Conservation (phyloP, 2,113 vertebrate species). For the Pipa parva region DNA sequence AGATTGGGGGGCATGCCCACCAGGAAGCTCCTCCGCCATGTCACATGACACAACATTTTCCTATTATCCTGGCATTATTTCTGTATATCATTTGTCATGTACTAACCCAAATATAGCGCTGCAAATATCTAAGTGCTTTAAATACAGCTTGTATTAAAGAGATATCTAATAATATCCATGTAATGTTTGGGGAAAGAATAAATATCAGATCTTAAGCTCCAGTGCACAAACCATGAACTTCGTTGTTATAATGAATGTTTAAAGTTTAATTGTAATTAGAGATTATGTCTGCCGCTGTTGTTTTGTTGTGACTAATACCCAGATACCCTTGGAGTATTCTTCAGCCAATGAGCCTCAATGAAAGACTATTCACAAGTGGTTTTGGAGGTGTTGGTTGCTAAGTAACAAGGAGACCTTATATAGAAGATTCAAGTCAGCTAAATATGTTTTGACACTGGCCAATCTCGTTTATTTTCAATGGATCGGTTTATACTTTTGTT, state of each 20-base stretch:
- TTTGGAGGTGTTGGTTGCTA: constrained; percentile 30
- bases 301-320: neutral
- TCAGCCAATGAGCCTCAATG: constrained; percentile 5
- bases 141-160: no score
- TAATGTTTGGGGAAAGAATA: no score
- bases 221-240: no score
- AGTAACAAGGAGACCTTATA: constrained; percentile 12
- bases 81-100: no score
- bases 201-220: no score
- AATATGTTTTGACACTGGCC: neutral
- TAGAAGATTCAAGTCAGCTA: neutral
- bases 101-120: no score
- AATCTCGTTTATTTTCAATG: neutral
- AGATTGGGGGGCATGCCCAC: no score
- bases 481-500: neutral
- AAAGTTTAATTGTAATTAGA: neutral
- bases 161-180: no score
- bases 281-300: neutral
- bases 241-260: neutral
- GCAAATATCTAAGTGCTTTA: no score
- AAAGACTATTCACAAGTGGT: neutral
- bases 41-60: no score
- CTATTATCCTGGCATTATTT: no score
- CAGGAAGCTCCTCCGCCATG: no score
- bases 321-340: neutral